Conservation (phyloP, 2,888 invertebrate genomes). For the Thymelicus lineola region DNA sequence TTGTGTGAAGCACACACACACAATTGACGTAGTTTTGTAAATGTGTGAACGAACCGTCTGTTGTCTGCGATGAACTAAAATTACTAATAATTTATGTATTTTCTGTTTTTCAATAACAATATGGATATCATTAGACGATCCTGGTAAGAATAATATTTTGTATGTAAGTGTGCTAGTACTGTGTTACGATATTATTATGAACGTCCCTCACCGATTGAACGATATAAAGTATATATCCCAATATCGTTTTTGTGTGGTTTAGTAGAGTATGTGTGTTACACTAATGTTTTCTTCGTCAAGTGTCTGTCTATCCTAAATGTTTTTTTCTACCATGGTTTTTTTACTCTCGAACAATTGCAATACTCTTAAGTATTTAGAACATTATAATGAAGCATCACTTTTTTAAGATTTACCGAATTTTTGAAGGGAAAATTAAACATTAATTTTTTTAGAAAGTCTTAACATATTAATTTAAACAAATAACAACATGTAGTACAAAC, state of each 20-base stretch:
- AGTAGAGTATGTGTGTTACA: slow-evolving; percentile 35
- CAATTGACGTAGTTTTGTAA: not conserved
- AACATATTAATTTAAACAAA: not conserved
- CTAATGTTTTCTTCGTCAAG: slow-evolving; percentile 30
- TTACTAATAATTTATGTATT: slow-evolving; percentile 69
- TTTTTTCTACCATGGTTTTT: slow-evolving; percentile 45
- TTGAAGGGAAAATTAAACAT: too few relatives aligned
- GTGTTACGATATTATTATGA: slow-evolving; percentile 31
- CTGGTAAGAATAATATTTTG: slow-evolving; percentile 70
- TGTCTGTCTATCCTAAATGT: slow-evolving; percentile 39
- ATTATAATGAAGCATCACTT: not conserved
- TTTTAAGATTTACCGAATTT: not conserved
- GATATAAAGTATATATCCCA: slow-evolving; percentile 30
- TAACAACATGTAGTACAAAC: not conserved
- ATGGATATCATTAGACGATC: slow-evolving; percentile 78
- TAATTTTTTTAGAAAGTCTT: too few relatives aligned
- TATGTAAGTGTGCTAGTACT: slow-evolving; percentile 42
- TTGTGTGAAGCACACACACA: not conserved
- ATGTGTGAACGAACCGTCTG: not conserved
- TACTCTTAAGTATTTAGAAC: not conserved
- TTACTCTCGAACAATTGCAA: slow-evolving; percentile 39
- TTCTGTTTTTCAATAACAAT: slow-evolving; percentile 80
- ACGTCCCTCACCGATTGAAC: slow-evolving; percentile 19
- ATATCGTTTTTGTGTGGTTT: slow-evolving; percentile 30
- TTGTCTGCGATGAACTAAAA: slow-evolving; percentile 25